Conservation (phyloP, 2,888 invertebrate species). For the Agrotis exclamationis region DNA sequence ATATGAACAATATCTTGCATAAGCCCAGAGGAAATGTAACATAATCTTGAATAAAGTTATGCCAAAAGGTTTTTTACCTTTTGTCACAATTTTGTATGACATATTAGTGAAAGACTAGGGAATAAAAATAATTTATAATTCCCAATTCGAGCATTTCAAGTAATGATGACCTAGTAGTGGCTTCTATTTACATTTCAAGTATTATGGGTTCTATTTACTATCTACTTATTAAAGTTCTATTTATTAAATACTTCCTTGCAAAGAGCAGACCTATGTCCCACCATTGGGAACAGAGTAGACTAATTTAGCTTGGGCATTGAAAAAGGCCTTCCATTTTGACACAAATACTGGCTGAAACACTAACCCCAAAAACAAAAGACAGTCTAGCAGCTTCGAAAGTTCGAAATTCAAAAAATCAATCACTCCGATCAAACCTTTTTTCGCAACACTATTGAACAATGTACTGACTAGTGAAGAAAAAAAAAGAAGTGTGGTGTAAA, state of each 20-base stretch:
- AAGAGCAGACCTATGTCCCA: too few species aligned
- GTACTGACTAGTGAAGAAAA: constrained; percentile 19
- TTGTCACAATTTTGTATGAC: not conserved
- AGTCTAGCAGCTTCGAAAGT: not conserved
- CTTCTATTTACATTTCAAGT: too few species aligned
- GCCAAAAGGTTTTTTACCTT: not conserved
- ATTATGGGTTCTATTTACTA: too few species aligned
- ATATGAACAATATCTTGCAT: not conserved
- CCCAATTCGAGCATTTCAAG: not conserved
- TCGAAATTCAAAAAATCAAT: constrained; percentile 31
- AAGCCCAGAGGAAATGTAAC: not conserved
- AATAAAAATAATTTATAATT: not conserved
- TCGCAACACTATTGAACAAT: constrained; percentile 38
- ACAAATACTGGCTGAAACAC: not conserved
- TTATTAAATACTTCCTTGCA: too few species aligned
- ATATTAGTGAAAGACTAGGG: not conserved
- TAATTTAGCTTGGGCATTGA: too few species aligned
- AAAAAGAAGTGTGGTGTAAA: constrained; percentile 26
- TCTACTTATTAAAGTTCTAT: too few species aligned
- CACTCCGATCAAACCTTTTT: constrained; percentile 26
- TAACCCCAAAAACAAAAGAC: constrained; percentile 19
- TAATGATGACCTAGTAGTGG: not conserved
- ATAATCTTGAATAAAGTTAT: not conserved
- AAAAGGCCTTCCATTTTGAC: not conserved
- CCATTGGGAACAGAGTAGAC: too few species aligned